Conservation (phyloP, 2,888 invertebrate species). For the Drosophila kanekoi region DNA sequence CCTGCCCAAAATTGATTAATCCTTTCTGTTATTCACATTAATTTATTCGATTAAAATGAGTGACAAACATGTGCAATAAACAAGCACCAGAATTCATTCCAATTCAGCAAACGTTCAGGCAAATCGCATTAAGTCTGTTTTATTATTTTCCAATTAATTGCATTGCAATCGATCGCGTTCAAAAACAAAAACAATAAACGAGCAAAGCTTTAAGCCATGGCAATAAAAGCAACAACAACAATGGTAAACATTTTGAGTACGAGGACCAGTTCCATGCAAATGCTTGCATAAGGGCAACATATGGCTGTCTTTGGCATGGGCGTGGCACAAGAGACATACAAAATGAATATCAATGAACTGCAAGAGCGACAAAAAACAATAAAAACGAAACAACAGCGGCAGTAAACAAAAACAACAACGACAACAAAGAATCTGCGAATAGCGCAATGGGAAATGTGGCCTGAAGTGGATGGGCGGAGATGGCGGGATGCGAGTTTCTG, state of each 20-base stretch:
- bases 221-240: conserved; percentile 14
- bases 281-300: conserved; percentile 23
- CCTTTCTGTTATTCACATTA: background rate
- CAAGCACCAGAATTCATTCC: conserved; percentile 4
- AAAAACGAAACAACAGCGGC: conserved; percentile 37
- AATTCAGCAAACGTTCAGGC: conserved; percentile 23
- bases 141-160: conserved; percentile 53
- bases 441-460: conserved; percentile 35
- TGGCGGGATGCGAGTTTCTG: background rate
- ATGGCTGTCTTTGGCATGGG: conserved; percentile 38
- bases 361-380: conserved; percentile 44
- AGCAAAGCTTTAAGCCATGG: conserved; percentile 16
- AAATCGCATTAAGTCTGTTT: conserved; percentile 53
- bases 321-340: conserved; percentile 58
- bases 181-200: conserved; percentile 29
- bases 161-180: conserved; percentile 44
- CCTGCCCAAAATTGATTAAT: too few species aligned
- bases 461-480: background rate
- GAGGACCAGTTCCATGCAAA: conserved; percentile 25
- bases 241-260: background rate
- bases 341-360: conserved; percentile 72
- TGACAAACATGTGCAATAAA: conserved; percentile 1
- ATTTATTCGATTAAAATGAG: background rate
- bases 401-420: conserved; percentile 47
- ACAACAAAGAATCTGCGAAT: conserved; percentile 37